Conservation (phyloP, 2,888 invertebrate genomes). For the Calliphora vomitoria region DNA sequence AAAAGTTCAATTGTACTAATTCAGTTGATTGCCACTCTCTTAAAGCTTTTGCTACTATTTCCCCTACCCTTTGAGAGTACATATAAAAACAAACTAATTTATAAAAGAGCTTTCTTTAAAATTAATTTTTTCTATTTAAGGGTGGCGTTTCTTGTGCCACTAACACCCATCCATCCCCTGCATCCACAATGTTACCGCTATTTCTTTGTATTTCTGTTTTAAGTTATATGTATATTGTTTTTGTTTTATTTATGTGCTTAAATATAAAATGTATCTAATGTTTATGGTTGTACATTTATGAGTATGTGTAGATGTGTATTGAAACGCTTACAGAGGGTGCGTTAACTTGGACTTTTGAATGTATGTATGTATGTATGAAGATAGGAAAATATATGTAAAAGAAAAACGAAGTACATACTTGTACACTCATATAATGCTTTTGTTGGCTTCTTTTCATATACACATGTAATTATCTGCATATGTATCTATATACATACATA, state of each 20-base stretch:
- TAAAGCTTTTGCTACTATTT: conserved; percentile 38
- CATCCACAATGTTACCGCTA: neutral
- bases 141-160: neutral
- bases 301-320: conserved; percentile 4
- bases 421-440: conserved; percentile 45
- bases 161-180: neutral
- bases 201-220: conserved; percentile 7
- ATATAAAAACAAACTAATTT: conserved; percentile 6
- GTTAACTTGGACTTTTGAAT: conserved; percentile 52
- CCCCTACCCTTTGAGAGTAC: conserved; percentile 31
- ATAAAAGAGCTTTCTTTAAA: neutral
- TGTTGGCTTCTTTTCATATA: conserved; percentile 66
- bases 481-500: neutral
- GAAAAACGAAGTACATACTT: neutral
- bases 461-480: neutral
- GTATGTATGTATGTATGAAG: conserved; percentile 18
- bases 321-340: conserved; percentile 58
- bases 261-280: conserved; percentile 43
- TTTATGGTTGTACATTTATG: conserved; percentile 25
- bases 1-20: conserved; percentile 41
- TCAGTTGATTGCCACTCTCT: neutral
- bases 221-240: neutral
- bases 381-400: neutral
- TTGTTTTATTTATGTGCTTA: conserved; percentile 4
- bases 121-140: neutral